Evolutionary conservation across 2,888 invertebrate genomes (phyloP).

Genomic region (Drosophila emarginata): DNA sequence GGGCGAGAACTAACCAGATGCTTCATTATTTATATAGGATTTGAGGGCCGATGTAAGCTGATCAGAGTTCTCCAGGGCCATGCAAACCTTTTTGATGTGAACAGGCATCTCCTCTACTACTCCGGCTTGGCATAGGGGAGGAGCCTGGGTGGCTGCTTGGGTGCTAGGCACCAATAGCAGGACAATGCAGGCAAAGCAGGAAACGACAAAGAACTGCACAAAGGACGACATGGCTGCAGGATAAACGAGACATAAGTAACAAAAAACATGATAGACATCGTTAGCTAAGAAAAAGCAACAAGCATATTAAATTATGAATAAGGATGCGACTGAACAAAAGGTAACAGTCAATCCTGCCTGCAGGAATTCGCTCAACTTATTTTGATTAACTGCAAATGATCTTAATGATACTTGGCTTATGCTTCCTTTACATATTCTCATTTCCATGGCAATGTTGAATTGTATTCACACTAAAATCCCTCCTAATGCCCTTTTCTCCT

Average conservation of each 20-base stretch:
- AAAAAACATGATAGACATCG: constrained; percentile 31
- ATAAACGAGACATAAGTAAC: not conserved
- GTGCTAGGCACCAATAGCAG: constrained; percentile 51
- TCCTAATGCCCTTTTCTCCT: constrained; percentile 30
- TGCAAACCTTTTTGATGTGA: constrained; percentile 85
- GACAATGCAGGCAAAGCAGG: constrained; percentile 51
- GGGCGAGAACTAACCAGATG: constrained; percentile 72
- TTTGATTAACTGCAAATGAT: constrained; percentile 58
- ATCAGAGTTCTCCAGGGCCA: constrained; percentile 83
- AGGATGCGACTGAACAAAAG: not conserved
- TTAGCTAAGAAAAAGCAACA: constrained; percentile 15
- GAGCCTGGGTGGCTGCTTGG: constrained; percentile 81
- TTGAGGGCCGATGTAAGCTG: constrained; percentile 80
- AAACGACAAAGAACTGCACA: constrained; percentile 68
- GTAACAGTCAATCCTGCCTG: not conserved
- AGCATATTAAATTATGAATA: constrained; percentile 33
- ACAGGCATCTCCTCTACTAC: constrained; percentile 85
- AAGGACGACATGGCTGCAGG: constrained; percentile 78
- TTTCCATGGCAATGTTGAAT: constrained; percentile 45
- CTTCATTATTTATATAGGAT: constrained; percentile 82
- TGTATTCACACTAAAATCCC: constrained; percentile 17
- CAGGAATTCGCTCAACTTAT: constrained; percentile 31
- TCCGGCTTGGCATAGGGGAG: constrained; percentile 84
- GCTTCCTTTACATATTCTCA: not conserved
- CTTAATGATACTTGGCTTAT: constrained; percentile 27